Percentiles rank a stretch among this genome's conserved stretches.
phyloP scores from a whole-genome alignment of 92 coral and sea anemone genomes.

The Porites evermanni region DNA sequence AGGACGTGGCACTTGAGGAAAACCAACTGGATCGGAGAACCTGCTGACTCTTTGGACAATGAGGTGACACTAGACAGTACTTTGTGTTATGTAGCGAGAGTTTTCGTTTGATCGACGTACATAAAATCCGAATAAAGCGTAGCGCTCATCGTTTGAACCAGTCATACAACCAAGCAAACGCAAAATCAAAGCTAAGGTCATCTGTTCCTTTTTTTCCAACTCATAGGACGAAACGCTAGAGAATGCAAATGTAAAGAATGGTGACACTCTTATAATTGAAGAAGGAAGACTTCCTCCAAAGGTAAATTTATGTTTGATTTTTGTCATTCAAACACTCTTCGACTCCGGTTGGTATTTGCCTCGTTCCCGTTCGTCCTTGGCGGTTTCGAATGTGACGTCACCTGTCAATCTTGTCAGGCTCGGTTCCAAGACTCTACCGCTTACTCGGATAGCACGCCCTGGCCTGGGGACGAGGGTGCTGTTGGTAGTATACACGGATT shows the following conservation, averaged over 20 bases:
- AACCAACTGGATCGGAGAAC: constrained; percentile 75
- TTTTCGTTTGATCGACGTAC: background rate
- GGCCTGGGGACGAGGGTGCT: no score
- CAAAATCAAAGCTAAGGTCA: background rate
- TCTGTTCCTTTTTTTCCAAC: no score
- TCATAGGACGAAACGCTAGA: constrained; percentile 60
- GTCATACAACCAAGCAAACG: background rate
- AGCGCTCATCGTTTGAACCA: background rate
- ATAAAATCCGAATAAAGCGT: no score
- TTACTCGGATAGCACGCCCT: no score
- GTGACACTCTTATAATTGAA: constrained; percentile 56
- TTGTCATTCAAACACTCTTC: no score
- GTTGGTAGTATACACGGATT: no score
- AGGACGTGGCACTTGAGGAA: constrained; percentile 67
- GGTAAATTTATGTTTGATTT: constrained; percentile 14
- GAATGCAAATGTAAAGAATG: constrained; percentile 47
- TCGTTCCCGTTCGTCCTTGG: no score
- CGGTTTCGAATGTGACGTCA: no score
- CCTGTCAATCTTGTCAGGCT: no score
- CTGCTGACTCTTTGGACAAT: constrained; percentile 54
- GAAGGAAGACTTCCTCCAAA: constrained; percentile 74
- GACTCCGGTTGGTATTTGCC: no score
- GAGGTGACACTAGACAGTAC: constrained; percentile 26
- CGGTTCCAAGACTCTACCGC: no score
- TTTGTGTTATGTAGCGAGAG: background rate